A percentile compares a stretch with the other conserved stretches of the same genome.
Conservation (phyloP, 2,888 invertebrate species). For the Tupiocoris notatus region DNA sequence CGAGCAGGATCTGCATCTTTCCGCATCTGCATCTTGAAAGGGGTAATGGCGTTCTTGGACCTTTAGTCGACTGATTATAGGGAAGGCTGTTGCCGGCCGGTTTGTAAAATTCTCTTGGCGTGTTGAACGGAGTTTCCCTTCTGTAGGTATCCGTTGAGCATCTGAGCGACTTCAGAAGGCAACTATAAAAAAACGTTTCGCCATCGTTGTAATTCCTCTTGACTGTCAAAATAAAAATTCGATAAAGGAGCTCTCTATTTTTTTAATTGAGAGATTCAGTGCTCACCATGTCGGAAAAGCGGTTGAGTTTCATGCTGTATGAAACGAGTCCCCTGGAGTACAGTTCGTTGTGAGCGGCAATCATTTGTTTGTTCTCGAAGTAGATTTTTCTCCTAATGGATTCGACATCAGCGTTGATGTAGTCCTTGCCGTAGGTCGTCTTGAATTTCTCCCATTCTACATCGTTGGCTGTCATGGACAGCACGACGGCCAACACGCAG, state of each 20-base stretch:
- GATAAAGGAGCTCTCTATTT: no score
- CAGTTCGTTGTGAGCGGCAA: slow-evolving; percentile 79
- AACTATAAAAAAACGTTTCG: no score
- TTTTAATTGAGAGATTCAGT: no score
- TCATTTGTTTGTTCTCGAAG: slow-evolving; percentile 73
- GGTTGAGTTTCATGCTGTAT: slow-evolving; percentile 71
- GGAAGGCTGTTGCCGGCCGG: slow-evolving; percentile 71
- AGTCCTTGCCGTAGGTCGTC: not conserved
- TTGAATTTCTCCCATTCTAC: slow-evolving; percentile 1
- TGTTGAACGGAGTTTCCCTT: not conserved
- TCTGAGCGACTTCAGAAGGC: slow-evolving; percentile 19
- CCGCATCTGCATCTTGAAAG: slow-evolving; percentile 87
- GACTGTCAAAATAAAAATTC: no score
- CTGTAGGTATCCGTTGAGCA: slow-evolving; percentile 41
- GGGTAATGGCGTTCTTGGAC: slow-evolving; percentile 78
- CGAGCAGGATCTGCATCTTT: slow-evolving; percentile 74
- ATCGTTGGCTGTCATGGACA: slow-evolving; percentile 2
- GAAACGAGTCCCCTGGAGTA: slow-evolving; percentile 65
- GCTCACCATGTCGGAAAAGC: slow-evolving; percentile 76
- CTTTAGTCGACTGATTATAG: slow-evolving; percentile 80
- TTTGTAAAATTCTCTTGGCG: slow-evolving; percentile 52
- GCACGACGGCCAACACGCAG: slow-evolving; percentile 9
- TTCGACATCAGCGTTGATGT: slow-evolving; percentile 5
- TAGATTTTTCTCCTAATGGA: slow-evolving; percentile 6
- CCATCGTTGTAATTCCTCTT: no score